Percentiles rank a stretch among this genome's conserved stretches.
These are phyloP conservation scores for Passer domesticus DNA, from an alignment of 2,113 vertebrate genomes.

Conservation along the genomic window DNA sequence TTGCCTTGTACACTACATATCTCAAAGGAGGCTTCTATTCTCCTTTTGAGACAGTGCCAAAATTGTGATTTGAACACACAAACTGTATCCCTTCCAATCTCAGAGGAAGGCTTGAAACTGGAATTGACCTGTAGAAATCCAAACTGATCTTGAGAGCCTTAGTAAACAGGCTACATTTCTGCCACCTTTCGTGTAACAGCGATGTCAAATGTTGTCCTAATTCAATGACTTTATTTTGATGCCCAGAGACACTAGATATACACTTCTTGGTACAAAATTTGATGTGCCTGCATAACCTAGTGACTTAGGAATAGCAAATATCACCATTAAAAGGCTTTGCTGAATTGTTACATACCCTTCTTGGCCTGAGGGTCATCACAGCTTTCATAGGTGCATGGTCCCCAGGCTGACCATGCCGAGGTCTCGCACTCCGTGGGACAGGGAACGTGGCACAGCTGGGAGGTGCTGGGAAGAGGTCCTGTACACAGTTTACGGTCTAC, in stretches of 20 bases:
- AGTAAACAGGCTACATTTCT: neutral
- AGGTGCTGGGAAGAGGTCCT: constrained; percentile 83
- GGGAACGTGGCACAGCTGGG: constrained; percentile 89
- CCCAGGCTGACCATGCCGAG: constrained; percentile 93
- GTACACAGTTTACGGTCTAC: constrained; percentile 84
- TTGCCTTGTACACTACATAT: neutral
- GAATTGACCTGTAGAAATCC: neutral
- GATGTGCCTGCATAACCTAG: neutral
- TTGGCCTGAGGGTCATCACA: constrained; percentile 90
- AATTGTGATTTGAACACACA: neutral
- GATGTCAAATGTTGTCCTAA: neutral
- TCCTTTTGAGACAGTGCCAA: neutral
- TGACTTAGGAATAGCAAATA: neutral
- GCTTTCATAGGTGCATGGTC: constrained; percentile 94
- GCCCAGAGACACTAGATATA: neutral
- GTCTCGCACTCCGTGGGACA: constrained; percentile 93
- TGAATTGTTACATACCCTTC: constrained; percentile 82
- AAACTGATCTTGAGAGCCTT: neutral
- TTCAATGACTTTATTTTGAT: neutral
- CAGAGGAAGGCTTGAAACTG: neutral
- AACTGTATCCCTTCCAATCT: neutral
- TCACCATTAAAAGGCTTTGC: neutral
- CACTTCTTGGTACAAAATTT: neutral
- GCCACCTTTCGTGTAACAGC: neutral
- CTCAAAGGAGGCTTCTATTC: neutral